Evolutionary conservation across 2,797 vertebrate species (phyloP), one percentile per base, ranked within the genome.

Genomic region (Anas bahamensis): DNA sequence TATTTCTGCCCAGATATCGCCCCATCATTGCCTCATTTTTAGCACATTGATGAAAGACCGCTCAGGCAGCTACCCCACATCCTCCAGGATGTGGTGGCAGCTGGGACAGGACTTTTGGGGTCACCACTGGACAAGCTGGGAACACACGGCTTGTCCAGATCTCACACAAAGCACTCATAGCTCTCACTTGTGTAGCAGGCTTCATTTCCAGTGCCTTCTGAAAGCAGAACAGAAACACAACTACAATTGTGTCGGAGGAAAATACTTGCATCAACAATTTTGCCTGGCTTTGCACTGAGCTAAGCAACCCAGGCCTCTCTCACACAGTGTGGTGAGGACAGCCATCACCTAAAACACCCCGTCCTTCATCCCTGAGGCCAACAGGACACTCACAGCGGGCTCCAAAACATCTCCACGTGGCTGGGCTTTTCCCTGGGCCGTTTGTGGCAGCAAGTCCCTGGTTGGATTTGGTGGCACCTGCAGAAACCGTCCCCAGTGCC

Each of bases 251-350:
- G 31, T 29, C 50, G 17, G 19, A 66, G 28, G 35, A 72, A 71
- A 71, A 75, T 5, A 19, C 23, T 26, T 48, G 10, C 57, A 50
- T n/a, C 11, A 10, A 64, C 4, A 13, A 37, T 42, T 55, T 48
- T 26, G 33, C 13, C 21, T 17, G 57, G 53, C 41, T 75, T 60
- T 48, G 29, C 8, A 7, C 4, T 3, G 52, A 75, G 57, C 59
- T 37, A 13, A 48, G 31, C 0, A 1, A 60, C 37, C 6, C 17
- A 73, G 41, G 17, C 33, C 46, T 9, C 26, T 19, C 53, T 60
- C 55, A n/a, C 0, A 4, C 7, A 11, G 4, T 8, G 41, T 8
- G 24, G n/a, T 0, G 2, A 52, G 44, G 37, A 46, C 0, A 1
- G 60, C 55, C 24, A 22, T 4, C 15, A 23, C 23, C 63, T 42